phyloP scores from a whole-genome alignment of 2,888 invertebrate species.

The Protonemura montana region DNA sequence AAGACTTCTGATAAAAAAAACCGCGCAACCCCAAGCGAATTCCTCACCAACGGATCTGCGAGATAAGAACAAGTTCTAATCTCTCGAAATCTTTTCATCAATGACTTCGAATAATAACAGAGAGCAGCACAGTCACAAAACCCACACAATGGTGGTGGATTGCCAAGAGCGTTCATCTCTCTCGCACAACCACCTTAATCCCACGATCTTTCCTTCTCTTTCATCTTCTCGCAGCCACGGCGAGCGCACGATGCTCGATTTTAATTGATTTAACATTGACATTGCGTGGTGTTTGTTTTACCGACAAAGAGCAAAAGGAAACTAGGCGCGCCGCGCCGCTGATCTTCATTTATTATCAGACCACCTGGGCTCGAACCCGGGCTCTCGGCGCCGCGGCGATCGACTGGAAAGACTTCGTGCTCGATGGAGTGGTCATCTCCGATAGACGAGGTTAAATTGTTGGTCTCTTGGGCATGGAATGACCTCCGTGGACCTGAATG shows the following conservation, averaged over 20 bases:
- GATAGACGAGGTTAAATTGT: too few species aligned
- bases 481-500: too few species aligned
- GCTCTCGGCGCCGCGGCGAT: background rate
- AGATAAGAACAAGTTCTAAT: background rate
- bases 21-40: too few species aligned
- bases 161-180: background rate
- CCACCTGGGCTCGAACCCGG: conserved; percentile 17
- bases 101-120: background rate
- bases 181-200: background rate
- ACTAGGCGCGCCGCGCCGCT: background rate
- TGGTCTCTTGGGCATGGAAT: too few species aligned
- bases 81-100: background rate
- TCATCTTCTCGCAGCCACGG: background rate
- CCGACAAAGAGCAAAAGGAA: conserved; percentile 19
- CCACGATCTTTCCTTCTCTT: background rate
- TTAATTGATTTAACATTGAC: conserved; percentile 35
- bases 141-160: background rate
- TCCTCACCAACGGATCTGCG: too few species aligned
- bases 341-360: conserved; percentile 15
- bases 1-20: too few species aligned
- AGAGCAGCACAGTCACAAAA: background rate
- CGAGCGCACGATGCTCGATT: background rate
- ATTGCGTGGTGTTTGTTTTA: background rate
- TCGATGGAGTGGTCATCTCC: background rate
- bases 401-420: background rate